Conservation (phyloP, 2,888 invertebrate species). For the Ochlodes sylvanus region DNA sequence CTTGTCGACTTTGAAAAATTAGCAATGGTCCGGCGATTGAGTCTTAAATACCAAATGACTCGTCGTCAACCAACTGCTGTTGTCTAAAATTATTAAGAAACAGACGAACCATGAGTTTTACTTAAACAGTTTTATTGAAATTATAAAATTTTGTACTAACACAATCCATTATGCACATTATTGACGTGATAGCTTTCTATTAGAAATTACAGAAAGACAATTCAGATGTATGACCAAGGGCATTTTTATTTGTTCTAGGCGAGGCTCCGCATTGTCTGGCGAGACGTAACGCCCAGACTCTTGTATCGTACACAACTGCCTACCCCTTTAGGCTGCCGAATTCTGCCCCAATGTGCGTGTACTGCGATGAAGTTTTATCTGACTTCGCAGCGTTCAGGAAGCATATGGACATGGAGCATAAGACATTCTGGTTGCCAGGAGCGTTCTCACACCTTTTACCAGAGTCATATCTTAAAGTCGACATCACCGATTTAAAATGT, state of each 20-base stretch:
- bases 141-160: too few species aligned
- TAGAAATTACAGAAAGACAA: not conserved
- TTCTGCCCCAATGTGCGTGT: slow-evolving; percentile 57
- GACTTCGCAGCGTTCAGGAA: slow-evolving; percentile 52
- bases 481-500: slow-evolving; percentile 57
- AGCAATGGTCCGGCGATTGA: too few species aligned
- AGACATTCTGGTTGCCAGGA: slow-evolving; percentile 47
- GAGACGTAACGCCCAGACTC: slow-evolving; percentile 56
- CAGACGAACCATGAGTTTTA: too few species aligned
- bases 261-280: slow-evolving; percentile 50
- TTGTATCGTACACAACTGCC: slow-evolving; percentile 58
- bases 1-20: too few species aligned
- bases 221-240: slow-evolving; percentile 44
- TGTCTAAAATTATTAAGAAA: too few species aligned
- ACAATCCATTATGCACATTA: too few species aligned
- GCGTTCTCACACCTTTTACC: slow-evolving; percentile 48
- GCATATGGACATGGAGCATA: slow-evolving; percentile 54
- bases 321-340: slow-evolving; percentile 63
- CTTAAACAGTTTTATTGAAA: too few species aligned
- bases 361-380: slow-evolving; percentile 54
- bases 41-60: too few species aligned
- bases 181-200: not conserved
- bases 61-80: too few species aligned
- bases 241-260: slow-evolving; percentile 65
- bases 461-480: slow-evolving; percentile 51